Conservation (phyloP, 2,888 invertebrate species). For the Cyrtodaria siliqua region DNA sequence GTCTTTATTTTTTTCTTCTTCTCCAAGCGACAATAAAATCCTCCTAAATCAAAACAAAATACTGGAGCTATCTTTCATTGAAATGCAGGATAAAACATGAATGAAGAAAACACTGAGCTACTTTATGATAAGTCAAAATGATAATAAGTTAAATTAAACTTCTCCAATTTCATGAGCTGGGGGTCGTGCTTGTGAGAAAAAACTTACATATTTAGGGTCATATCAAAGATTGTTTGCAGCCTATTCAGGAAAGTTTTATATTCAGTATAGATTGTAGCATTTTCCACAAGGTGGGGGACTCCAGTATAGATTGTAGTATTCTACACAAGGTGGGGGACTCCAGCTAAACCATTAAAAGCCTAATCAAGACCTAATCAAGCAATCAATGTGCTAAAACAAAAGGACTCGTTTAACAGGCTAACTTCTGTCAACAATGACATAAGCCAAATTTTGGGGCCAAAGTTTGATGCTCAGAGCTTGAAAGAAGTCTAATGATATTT, state of each 20-base stretch:
- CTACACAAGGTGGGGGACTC: constrained; percentile 29
- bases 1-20: constrained; percentile 1
- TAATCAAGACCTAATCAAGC: constrained; percentile 39
- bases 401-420: constrained; percentile 36
- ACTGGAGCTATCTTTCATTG: constrained; percentile 11
- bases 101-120: neutral
- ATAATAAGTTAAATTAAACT: constrained; percentile 10
- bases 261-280: constrained; percentile 9
- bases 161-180: constrained; percentile 41
- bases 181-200: constrained; percentile 33
- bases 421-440: constrained; percentile 50
- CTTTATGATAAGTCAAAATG: constrained; percentile 9
- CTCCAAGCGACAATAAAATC: constrained; percentile 2
- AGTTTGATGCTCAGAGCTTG: constrained; percentile 42
- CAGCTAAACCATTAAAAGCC: constrained; percentile 22
- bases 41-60: constrained; percentile 4
- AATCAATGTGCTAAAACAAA: constrained; percentile 50
- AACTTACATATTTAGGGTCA: neutral
- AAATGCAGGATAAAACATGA: constrained; percentile 7
- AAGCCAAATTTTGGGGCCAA: constrained; percentile 37
- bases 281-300: neutral
- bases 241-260: constrained; percentile 56
- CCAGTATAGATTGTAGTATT: neutral
- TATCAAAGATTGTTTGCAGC: neutral
- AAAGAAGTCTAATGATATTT: constrained; percentile 10